Conservation (phyloP, 2,888 invertebrate species). For the Neelides folsomi region DNA sequence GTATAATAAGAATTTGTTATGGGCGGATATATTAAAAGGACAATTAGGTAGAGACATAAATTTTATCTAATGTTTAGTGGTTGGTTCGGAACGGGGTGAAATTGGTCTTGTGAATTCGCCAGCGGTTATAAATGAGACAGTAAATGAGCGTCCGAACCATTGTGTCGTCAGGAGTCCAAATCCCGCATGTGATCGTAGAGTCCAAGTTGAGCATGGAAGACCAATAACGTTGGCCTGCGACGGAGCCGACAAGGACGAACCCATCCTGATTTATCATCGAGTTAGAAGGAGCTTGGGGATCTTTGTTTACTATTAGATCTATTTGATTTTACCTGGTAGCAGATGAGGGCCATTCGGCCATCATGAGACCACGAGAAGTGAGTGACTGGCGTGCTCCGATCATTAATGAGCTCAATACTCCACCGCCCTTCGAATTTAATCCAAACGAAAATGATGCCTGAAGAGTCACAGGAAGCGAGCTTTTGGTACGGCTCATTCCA, state of each 20-base stretch:
- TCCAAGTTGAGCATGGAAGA: constrained; percentile 92
- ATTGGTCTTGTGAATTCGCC: neutral
- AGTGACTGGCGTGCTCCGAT: constrained; percentile 89
- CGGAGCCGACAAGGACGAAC: constrained; percentile 93
- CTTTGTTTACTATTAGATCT: neutral
- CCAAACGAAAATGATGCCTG: constrained; percentile 98
- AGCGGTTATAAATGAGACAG: neutral
- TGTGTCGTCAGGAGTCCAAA: constrained; percentile 94
- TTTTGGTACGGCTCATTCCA: constrained; percentile 99
- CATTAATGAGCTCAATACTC: constrained; percentile 98
- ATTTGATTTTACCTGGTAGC: constrained; percentile 60
- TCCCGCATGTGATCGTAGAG: constrained; percentile 85
- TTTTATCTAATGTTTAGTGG: too few species aligned
- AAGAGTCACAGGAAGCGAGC: constrained; percentile 91
- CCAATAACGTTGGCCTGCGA: constrained; percentile 95
- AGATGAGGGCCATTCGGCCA: constrained; percentile 94
- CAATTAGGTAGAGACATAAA: too few species aligned
- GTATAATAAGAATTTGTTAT: too few species aligned
- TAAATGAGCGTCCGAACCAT: neutral
- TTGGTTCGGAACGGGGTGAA: too few species aligned
- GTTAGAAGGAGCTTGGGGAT: neutral
- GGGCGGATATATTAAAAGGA: too few species aligned
- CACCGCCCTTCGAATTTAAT: constrained; percentile 97
- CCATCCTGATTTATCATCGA: constrained; percentile 55
- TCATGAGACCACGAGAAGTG: constrained; percentile 99